phyloP scores from a whole-genome alignment of 2,797 vertebrate species.

The Sebastes taczanowskii region DNA sequence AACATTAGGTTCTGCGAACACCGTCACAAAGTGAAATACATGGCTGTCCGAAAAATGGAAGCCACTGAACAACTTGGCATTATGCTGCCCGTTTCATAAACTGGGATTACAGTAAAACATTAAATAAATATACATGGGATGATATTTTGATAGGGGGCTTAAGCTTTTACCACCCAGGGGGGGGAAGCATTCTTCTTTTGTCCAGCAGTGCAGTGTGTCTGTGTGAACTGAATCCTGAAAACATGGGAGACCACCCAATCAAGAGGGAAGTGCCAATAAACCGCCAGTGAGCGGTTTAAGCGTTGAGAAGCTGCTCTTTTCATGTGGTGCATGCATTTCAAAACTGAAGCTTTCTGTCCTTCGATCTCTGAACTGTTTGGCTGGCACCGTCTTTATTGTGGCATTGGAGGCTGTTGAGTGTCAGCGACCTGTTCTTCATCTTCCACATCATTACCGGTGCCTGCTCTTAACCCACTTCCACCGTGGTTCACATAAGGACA shows the following conservation, averaged over 20 bases:
- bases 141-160: conserved; percentile 4
- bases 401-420: conserved; percentile 20
- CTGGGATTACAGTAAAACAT: conserved; percentile 17
- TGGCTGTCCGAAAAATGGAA: conserved; percentile 4
- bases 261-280: conserved; percentile 61
- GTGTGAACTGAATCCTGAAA: conserved; percentile 29
- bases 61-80: conserved; percentile 23
- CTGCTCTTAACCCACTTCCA: conserved; percentile 30
- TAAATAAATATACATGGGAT: conserved; percentile 18
- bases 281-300: conserved; percentile 30
- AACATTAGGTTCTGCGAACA: not conserved
- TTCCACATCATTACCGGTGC: conserved; percentile 8
- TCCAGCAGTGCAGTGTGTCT: conserved; percentile 5
- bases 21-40: conserved; percentile 2
- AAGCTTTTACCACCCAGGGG: not conserved
- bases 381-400: conserved; percentile 57
- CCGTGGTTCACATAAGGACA: conserved; percentile 44
- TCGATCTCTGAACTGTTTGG: conserved; percentile 39
- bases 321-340: conserved; percentile 52
- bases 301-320: conserved; percentile 51
- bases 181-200: conserved; percentile 15
- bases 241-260: conserved; percentile 63
- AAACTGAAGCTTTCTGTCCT: conserved; percentile 52
- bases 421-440: conserved; percentile 41
- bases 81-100: conserved; percentile 23